Evolutionary conservation across 2,797 vertebrate species (phyloP).

Genomic region (Caiman crocodilus): DNA sequence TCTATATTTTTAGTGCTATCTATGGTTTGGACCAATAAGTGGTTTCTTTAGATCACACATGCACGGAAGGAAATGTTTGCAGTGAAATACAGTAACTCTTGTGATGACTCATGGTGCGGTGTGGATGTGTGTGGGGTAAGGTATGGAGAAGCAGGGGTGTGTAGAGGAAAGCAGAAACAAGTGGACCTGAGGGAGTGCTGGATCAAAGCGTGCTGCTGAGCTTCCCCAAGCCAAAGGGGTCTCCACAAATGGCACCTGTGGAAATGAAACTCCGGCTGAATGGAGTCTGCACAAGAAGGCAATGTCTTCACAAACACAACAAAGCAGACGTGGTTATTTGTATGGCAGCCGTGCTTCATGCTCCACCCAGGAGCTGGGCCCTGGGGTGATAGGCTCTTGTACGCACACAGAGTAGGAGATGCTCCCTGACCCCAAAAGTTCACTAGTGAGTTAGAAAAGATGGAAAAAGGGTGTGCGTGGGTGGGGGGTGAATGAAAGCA

Average conservation of each 20-base stretch:
- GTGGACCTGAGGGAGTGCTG: background rate
- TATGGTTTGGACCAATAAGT: background rate
- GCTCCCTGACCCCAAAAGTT: background rate
- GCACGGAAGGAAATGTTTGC: background rate
- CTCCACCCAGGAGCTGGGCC: background rate
- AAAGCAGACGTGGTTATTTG: background rate
- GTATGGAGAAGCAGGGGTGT: background rate
- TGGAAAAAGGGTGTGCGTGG: background rate
- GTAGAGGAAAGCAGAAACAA: background rate
- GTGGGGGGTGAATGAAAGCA: background rate
- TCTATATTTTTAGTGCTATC: background rate
- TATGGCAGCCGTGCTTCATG: background rate
- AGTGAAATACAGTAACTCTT: background rate
- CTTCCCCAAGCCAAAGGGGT: background rate
- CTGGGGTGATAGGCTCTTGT: background rate
- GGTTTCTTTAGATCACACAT: background rate
- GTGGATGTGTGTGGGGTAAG: background rate
- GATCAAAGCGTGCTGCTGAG: background rate
- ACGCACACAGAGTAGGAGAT: too few relatives aligned
- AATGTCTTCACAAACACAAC: too few relatives aligned
- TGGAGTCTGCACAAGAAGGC: background rate
- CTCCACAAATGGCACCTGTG: background rate
- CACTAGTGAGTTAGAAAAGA: background rate
- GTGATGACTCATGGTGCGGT: background rate
- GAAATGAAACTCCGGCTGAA: background rate